Evolutionary conservation across 1,140 invertebrate species (phyloP).

Genomic region (Solenopsis fugax): DNA sequence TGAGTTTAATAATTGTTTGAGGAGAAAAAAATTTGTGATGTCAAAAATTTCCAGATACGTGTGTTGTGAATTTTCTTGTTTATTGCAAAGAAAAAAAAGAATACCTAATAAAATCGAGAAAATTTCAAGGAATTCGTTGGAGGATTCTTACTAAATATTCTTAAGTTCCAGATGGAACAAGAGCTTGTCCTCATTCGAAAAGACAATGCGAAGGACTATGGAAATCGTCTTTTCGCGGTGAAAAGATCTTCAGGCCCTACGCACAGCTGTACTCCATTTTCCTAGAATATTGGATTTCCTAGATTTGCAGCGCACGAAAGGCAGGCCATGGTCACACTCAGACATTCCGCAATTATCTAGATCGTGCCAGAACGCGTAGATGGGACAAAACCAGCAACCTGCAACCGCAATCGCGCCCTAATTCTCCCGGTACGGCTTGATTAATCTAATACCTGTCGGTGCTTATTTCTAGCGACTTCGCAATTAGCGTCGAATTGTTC

Average conservation of each 20-base stretch:
- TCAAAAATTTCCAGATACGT: neutral
- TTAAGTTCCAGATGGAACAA: neutral
- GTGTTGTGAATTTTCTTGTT: neutral
- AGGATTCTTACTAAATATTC: neutral
- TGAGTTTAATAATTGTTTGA: neutral
- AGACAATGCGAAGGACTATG: neutral
- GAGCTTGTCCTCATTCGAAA: neutral
- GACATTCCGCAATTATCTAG: constrained; percentile 19
- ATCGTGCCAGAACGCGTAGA: neutral
- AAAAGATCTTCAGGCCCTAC: neutral
- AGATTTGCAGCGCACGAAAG: neutral
- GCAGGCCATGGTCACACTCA: neutral
- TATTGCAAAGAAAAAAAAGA: neutral
- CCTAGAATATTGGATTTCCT: constrained; percentile 51
- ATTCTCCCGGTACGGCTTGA: constrained; percentile 74
- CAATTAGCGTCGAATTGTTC: constrained; percentile 59
- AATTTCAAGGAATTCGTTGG: neutral
- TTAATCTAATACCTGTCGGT: constrained; percentile 77
- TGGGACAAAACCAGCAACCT: constrained; percentile 51
- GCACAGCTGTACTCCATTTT: constrained; percentile 31
- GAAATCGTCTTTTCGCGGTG: constrained; percentile 9
- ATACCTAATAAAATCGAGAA: neutral
- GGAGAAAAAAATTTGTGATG: neutral
- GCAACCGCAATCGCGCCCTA: constrained; percentile 68
- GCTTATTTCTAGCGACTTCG: constrained; percentile 45